phyloP scores from a whole-genome alignment of 2,113 vertebrate genomes.

The Canis aureus region DNA sequence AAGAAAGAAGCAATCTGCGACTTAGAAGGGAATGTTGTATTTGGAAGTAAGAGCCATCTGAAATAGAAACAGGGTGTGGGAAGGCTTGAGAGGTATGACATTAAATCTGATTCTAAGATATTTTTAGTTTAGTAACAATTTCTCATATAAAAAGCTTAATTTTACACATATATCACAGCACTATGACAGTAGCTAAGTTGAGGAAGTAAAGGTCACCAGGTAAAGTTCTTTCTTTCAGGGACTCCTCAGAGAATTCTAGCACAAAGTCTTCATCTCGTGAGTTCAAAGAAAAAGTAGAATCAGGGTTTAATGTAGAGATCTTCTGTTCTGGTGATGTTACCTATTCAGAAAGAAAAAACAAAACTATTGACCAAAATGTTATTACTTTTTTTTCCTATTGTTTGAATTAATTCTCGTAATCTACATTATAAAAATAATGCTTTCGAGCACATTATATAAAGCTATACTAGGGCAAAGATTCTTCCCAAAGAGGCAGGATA shows the following conservation, averaged over 20 bases:
- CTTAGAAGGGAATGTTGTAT: background rate
- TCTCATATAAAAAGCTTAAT: background rate
- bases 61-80: background rate
- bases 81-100: background rate
- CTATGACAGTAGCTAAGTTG: too few species aligned
- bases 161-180: background rate
- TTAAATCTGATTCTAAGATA: background rate
- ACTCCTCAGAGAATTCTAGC: conserved; percentile 64
- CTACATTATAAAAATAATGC: background rate
- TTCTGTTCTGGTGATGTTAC: conserved; percentile 64
- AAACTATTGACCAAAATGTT: background rate
- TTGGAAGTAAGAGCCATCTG: background rate
- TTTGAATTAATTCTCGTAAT: background rate
- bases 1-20: background rate
- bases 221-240: conserved; percentile 40
- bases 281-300: conserved; percentile 55
- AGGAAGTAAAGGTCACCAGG: conserved; percentile 54
- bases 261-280: conserved; percentile 57
- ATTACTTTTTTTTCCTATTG: background rate
- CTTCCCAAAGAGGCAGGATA: background rate
- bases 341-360: conserved; percentile 68
- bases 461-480: background rate
- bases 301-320: conserved; percentile 7
- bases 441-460: background rate
- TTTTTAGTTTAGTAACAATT: background rate